Evolutionary conservation across 2,888 invertebrate genomes (phyloP).

Genomic region (Drosophila paucipuncta): DNA sequence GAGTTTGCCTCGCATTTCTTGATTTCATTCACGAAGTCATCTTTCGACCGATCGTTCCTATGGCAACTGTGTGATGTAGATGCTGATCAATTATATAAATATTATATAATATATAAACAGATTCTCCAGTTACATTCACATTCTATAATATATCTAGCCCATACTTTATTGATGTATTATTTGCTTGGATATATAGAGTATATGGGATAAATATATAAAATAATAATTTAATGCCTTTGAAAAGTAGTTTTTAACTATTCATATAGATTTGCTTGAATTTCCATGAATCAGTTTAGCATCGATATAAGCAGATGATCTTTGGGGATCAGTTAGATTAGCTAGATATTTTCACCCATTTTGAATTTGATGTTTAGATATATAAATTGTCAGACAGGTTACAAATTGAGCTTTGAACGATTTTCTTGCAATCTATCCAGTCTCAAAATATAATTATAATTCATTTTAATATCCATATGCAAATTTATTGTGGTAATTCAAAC

Average conservation of each 20-base stretch:
- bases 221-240: background rate
- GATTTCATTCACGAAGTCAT: background rate
- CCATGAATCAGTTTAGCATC: background rate
- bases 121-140: background rate
- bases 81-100: background rate
- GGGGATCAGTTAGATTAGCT: too few relatives aligned
- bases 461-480: slow-evolving; percentile 25
- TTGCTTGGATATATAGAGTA: background rate
- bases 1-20: background rate
- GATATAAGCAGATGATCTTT: background rate
- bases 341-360: background rate
- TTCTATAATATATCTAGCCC: background rate
- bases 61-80: background rate
- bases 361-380: background rate
- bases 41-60: background rate
- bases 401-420: background rate
- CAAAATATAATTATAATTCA: background rate
- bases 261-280: background rate
- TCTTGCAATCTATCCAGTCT: background rate
- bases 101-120: background rate
- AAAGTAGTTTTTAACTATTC: too few relatives aligned
- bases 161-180: background rate
- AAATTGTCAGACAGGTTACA: background rate
- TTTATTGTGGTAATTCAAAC: slow-evolving; percentile 53
- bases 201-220: too few relatives aligned